These are phyloP conservation scores for Drosophila ananassae DNA, from an alignment of 1,140 invertebrate species.

Conservation along the genomic window DNA sequence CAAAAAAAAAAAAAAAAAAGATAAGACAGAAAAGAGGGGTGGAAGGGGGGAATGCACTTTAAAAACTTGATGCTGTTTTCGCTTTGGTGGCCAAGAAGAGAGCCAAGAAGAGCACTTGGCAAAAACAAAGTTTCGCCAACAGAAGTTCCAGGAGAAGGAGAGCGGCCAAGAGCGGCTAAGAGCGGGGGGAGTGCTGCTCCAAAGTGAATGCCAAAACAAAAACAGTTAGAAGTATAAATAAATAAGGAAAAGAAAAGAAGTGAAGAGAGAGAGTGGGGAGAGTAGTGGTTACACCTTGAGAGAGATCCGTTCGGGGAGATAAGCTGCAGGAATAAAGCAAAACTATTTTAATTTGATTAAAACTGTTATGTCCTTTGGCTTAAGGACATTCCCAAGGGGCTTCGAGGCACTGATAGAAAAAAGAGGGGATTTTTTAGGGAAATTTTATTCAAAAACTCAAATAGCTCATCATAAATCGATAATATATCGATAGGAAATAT, in stretches of 20 bases:
- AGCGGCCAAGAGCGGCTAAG: background rate
- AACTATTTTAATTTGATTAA: background rate
- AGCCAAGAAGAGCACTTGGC: constrained; percentile 19
- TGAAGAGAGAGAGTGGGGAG: too few species aligned
- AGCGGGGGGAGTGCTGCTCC: background rate
- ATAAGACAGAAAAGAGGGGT: too few species aligned
- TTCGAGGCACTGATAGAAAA: background rate
- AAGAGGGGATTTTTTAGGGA: too few species aligned
- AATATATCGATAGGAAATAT: too few species aligned
- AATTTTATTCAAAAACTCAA: too few species aligned
- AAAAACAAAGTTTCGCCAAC: constrained; percentile 35
- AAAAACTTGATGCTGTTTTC: constrained; percentile 38
- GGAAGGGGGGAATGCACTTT: background rate
- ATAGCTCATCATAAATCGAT: too few species aligned
- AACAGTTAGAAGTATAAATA: background rate
- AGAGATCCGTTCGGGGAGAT: background rate
- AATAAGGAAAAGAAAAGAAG: too few species aligned
- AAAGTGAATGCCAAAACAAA: background rate
- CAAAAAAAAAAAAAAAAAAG: background rate
- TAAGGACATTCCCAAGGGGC: background rate
- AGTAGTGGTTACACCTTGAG: background rate
- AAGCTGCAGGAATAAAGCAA: background rate
- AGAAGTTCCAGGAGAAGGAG: constrained; percentile 10
- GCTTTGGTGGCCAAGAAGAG: constrained; percentile 9
- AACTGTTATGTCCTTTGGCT: background rate